A percentile compares a stretch with the other conserved stretches of the same genome.
Conservation (phyloP, 2,113 vertebrate genomes). For the Gadus macrocephalus region DNA sequence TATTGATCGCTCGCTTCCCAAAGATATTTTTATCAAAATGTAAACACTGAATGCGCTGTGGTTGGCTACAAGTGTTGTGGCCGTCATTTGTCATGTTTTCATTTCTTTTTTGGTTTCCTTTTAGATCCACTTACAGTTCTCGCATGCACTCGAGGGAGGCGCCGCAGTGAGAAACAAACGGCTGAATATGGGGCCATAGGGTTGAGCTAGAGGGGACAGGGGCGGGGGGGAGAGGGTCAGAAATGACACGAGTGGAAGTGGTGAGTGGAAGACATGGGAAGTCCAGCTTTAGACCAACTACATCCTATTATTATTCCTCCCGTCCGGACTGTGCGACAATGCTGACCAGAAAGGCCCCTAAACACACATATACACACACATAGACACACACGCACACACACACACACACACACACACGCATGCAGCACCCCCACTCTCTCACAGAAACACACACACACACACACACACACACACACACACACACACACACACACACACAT, state of each 20-base stretch:
- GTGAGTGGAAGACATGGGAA: constrained; percentile 73
- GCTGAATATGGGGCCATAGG: constrained; percentile 32
- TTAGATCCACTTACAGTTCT: constrained; percentile 27
- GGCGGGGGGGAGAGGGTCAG: constrained; percentile 31
- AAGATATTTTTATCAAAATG: constrained; percentile 77
- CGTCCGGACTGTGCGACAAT: constrained; percentile 65
- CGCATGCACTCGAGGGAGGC: constrained; percentile 54
- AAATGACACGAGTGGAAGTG: constrained; percentile 66
- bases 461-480: constrained; percentile 60
- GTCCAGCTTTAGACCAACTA: constrained; percentile 64
- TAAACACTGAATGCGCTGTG: constrained; percentile 67
- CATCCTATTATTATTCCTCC: constrained; percentile 75
- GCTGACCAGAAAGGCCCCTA: constrained; percentile 71
- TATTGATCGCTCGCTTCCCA: constrained; percentile 75
- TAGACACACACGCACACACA: constrained; percentile 34
- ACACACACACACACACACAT: constrained; percentile 30
- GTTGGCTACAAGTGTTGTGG: constrained; percentile 43
- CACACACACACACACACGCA: constrained; percentile 43
- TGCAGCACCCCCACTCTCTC: not conserved
- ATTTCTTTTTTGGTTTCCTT: constrained; percentile 32
- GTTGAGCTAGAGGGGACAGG: not conserved
- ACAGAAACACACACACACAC: constrained; percentile 24
- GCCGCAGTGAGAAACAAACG: constrained; percentile 31
- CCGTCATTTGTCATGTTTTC: constrained; percentile 23
- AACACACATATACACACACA: constrained; percentile 62